Evolutionary conservation across 2,113 vertebrate genomes (phyloP).

Genomic region (Harpagus bidentatus): DNA sequence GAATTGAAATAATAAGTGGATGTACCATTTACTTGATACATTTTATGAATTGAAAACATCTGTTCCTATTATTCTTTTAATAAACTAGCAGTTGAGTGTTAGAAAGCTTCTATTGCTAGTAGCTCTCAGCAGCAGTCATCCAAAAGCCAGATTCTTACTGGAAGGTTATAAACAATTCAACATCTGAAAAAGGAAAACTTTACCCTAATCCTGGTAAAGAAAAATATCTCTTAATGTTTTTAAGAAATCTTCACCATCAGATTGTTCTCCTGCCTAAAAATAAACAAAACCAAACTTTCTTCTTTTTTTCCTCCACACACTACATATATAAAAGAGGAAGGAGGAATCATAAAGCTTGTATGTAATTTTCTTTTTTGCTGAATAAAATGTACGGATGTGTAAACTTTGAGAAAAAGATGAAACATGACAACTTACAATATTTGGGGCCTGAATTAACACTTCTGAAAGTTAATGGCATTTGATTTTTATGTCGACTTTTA

Average conservation of each 20-base stretch:
- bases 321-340: background rate
- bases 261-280: background rate
- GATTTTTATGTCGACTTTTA: background rate
- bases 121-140: background rate
- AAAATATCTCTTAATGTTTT: background rate
- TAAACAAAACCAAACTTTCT: background rate
- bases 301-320: background rate
- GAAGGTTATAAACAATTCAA: background rate
- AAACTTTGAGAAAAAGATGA: background rate
- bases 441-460: background rate
- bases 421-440: background rate
- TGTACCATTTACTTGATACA: slow-evolving; percentile 20
- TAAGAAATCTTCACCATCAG: background rate
- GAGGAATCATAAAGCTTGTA: background rate
- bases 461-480: background rate
- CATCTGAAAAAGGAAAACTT: background rate
- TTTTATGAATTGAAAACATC: slow-evolving; percentile 54
- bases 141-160: background rate
- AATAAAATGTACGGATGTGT: background rate
- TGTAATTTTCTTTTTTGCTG: background rate
- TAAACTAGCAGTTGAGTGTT: background rate
- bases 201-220: background rate
- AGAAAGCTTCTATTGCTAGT: slow-evolving; percentile 15
- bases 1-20: slow-evolving; percentile 49
- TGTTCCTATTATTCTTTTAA: slow-evolving; percentile 56